Evolutionary conservation across 2,888 invertebrate genomes (phyloP), one percentile per base, ranked within the genome.

Genomic region (Nebria salina): DNA sequence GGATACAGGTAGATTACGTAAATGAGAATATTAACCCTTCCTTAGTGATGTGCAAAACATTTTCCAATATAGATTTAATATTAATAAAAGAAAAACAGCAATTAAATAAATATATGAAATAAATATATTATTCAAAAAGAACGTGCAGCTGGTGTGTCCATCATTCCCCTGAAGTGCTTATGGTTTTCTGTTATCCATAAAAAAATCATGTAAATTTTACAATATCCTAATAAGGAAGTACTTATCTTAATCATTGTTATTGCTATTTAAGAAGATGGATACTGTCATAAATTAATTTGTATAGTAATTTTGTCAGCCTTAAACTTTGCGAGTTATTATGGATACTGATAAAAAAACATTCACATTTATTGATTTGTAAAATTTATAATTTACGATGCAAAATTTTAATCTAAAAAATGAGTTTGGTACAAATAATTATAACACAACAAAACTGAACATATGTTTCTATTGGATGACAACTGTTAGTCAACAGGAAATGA

Each of bases 21-120:
- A 54, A 54, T 54, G 54, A 54, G 54, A 54, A 54, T 54, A 54
- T 54, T 54, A 54, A 54, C 54, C 54, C 54, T 54, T 54, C 54
- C 54, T 54, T 54, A 54, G 54, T 54, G 54, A 54, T 13, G 54
- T 54, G 54, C 8, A 34, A 34, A 34, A 5, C 34, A 34, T 34
- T 34, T 34, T 5, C 34, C 34, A 4, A 5, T 34, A 34, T 34
- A 34, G 34, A 34, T 34, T 34, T 34, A 34, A 34, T 34, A 34
- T 34, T 34, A 34, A 20, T 20, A 20, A 20, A 20, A 20, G 20
- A 20, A 20, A 20, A 20, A 20, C 20, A 20, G 20, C 20, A 20
- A 34, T 34, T 34, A 34, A 34, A 34, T 34, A 34, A 34, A 34
- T 4, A 34, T 34, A 34, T 34, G 34, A 34, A 34, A 34, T 5